Evolutionary conservation across 2,113 vertebrate genomes (phyloP), one percentile per base, ranked within the genome.

Genomic region (Nothoprocta pentlandii): DNA sequence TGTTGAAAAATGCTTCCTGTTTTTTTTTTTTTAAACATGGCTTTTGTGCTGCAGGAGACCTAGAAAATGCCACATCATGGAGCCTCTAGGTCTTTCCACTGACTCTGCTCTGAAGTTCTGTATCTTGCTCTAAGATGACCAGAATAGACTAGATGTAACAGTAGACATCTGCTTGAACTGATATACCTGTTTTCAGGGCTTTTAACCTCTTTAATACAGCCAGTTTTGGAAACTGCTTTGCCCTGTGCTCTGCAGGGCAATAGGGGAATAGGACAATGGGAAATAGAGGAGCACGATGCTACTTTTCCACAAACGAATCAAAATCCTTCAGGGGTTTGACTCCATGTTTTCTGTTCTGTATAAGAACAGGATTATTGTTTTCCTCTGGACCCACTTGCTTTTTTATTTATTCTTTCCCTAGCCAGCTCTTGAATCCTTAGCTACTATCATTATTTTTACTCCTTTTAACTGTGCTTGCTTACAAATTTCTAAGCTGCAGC

Each of bases 51-150:
- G 16, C n/a, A 42, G 30, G 21, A 77, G 16, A 70, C 32, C 7
- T 20, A 51, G 36, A 42, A 85, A 89, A 59, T 49, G 2, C 49
- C 19, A 19, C 13, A 39, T 17, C 7, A 5, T 12, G 13, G 15
- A 69, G 21, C 12, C 0, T 0, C 0, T 11, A 41, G 44, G 21
- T 68, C 28, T 56, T 8, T 56, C 28, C 12, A 28, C 9, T 30
- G 22, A 34, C 51, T 89, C 3, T 59, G 10, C 69, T 53, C 62
- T 56, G 56, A 71, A 49, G 54, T 56, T 49, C 7, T 16, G 56
- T 26, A 1, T 0, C 14, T 3, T 10, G 16, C 23, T 90, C 32
- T 34, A 58, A 51, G 28, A 6, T 51, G 78, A 81, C 62, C 67
- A 69, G 53, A 67, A 89, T 1, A 76, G 32, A 88, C 47, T 32